These are phyloP conservation scores for Anastatus disparis DNA, from an alignment of 1,140 invertebrate genomes.

Conservation along the genomic window DNA sequence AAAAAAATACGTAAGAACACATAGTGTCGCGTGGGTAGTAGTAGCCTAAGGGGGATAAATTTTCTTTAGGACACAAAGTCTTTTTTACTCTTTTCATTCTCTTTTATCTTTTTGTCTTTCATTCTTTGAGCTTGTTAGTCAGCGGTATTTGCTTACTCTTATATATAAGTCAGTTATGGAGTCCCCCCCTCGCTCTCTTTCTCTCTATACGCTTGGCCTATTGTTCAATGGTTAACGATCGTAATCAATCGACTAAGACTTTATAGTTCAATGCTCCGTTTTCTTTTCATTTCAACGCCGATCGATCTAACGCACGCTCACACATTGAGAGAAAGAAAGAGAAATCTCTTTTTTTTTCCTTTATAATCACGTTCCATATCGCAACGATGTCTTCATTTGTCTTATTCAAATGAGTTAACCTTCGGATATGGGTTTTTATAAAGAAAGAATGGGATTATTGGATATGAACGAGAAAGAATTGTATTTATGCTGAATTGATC, in stretches of 20 bases:
- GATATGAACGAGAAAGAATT: no score
- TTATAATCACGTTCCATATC: slow-evolving; percentile 27
- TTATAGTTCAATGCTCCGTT: slow-evolving; percentile 44
- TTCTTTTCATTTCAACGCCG: slow-evolving; percentile 25
- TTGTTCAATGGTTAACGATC: slow-evolving; percentile 61
- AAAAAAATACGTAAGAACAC: no score
- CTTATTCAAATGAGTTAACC: slow-evolving; percentile 60
- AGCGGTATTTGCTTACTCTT: no score
- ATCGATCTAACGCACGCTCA: slow-evolving; percentile 16
- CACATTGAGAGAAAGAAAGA: no score
- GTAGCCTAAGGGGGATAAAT: neutral
- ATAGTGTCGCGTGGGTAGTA: neutral
- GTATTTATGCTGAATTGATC: no score
- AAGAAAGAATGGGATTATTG: no score
- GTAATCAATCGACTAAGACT: slow-evolving; percentile 57
- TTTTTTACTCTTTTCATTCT: no score
- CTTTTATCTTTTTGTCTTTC: neutral
- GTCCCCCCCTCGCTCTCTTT: neutral
- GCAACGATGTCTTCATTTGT: slow-evolving; percentile 57
- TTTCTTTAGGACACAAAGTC: neutral
- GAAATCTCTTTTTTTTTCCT: no score
- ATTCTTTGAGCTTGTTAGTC: neutral
- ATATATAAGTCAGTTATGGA: no score
- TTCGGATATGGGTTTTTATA: no score
- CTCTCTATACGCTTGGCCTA: slow-evolving; percentile 36